phyloP scores from a whole-genome alignment of 1,140 invertebrate species.

The Drosophila elegans region DNA sequence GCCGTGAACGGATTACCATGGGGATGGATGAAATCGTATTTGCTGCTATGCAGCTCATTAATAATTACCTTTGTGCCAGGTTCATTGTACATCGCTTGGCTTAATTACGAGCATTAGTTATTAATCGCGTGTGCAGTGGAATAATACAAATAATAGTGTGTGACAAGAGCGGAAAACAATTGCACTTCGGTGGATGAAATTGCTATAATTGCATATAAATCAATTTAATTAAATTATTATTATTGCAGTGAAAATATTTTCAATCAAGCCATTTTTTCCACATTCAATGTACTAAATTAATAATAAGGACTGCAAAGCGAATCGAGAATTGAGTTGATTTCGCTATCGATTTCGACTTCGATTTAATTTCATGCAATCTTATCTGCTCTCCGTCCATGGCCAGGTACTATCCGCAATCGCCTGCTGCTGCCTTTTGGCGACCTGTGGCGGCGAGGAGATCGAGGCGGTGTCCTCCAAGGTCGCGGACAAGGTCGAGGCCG shows the following conservation, averaged over 20 bases:
- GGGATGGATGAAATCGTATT: not conserved
- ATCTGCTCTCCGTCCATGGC: not conserved
- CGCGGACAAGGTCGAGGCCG: constrained; percentile 32
- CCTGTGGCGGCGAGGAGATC: constrained; percentile 32
- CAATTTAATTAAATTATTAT: constrained; percentile 75
- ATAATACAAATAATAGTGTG: constrained; percentile 31
- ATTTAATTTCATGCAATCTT: not conserved
- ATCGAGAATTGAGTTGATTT: not conserved
- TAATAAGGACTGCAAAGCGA: not conserved
- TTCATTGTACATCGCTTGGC: constrained; percentile 42
- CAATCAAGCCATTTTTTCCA: constrained; percentile 38
- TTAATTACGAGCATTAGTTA: constrained; percentile 53
- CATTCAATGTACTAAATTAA: constrained; percentile 32
- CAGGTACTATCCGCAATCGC: constrained; percentile 42
- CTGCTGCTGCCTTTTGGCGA: constrained; percentile 41
- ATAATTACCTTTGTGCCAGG: constrained; percentile 43
- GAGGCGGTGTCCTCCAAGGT: constrained; percentile 16
- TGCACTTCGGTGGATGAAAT: constrained; percentile 38
- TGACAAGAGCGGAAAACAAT: constrained; percentile 37
- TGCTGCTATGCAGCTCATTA: not conserved
- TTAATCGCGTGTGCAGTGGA: constrained; percentile 40
- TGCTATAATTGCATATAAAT: constrained; percentile 74
- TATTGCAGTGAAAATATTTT: constrained; percentile 54
- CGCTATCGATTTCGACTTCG: not conserved
- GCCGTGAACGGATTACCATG: not conserved